Conservation (phyloP, 2,797 vertebrate genomes). For the Astyanax mexicanus region DNA sequence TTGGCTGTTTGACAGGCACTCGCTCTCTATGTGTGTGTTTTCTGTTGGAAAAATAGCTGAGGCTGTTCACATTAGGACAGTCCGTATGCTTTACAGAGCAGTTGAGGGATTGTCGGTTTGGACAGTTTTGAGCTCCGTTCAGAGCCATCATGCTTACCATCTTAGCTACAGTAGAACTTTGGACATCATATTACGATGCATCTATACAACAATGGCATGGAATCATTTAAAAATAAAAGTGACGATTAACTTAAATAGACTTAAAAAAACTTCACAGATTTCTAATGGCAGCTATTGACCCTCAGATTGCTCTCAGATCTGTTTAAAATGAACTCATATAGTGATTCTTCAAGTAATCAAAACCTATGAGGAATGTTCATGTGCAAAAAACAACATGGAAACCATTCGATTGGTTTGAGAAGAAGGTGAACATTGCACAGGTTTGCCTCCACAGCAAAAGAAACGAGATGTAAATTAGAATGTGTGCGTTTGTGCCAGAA, state of each 20-base stretch:
- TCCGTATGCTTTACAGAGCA: conserved; percentile 40
- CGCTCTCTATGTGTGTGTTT: neutral
- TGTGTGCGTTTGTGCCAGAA: conserved; percentile 22
- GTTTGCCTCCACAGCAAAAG: conserved; percentile 32
- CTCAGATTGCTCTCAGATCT: neutral
- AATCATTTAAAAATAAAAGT: conserved; percentile 51
- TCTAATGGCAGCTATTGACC: conserved; percentile 26
- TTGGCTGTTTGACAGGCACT: conserved; percentile 39
- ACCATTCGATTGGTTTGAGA: conserved; percentile 32
- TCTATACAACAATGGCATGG: conserved; percentile 54
- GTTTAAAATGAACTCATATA: conserved; percentile 3
- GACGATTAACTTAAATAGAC: conserved; percentile 26
- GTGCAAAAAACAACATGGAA: conserved; percentile 32
- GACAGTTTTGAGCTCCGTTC: conserved; percentile 4
- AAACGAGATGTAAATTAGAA: neutral
- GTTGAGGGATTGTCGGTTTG: conserved; percentile 45
- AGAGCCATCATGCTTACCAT: conserved; percentile 73
- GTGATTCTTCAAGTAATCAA: conserved; percentile 32
- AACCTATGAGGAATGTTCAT: conserved; percentile 25
- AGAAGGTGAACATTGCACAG: conserved; percentile 1
- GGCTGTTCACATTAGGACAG: conserved; percentile 27
- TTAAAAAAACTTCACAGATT: conserved; percentile 7
- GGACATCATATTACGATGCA: conserved; percentile 55
- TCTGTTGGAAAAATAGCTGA: neutral
- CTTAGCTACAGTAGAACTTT: conserved; percentile 50